These are phyloP conservation scores for Trissolcus basalis DNA, from an alignment of 1,140 invertebrate genomes.

Conservation along the genomic window DNA sequence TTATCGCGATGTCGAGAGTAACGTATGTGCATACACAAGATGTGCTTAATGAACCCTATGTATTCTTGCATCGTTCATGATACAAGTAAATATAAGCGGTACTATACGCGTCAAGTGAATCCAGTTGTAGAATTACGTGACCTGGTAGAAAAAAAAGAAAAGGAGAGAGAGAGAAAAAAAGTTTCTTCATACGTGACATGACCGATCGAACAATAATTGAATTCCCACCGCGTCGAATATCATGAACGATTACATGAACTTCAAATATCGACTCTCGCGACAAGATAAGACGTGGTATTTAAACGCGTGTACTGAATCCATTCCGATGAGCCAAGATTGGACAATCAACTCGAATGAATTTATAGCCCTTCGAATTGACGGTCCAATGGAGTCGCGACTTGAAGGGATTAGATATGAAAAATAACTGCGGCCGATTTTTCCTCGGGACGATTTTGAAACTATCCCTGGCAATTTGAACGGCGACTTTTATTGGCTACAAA, in stretches of 20 bases:
- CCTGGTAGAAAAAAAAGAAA: conserved; percentile 34
- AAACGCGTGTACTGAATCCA: conserved; percentile 44
- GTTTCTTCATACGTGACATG: conserved; percentile 38
- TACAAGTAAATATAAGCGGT: conserved; percentile 53
- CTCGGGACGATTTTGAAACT: background rate
- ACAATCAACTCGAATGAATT: conserved; percentile 39
- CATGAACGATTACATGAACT: conserved; percentile 56
- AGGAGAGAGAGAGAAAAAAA: conserved; percentile 30
- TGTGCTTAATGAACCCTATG: conserved; percentile 43
- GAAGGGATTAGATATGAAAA: conserved; percentile 2
- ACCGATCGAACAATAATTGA: conserved; percentile 48
- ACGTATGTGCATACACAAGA: conserved; percentile 37
- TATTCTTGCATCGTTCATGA: conserved; percentile 48
- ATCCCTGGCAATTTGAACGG: too few relatives aligned
- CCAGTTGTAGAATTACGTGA: conserved; percentile 57
- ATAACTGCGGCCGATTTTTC: too few relatives aligned
- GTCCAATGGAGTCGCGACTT: conserved; percentile 17
- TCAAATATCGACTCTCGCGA: conserved; percentile 55
- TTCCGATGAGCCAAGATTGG: conserved; percentile 17
- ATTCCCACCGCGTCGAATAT: conserved; percentile 52
- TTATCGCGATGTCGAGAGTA: conserved; percentile 11
- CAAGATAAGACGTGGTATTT: conserved; percentile 34
- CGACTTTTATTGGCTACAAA: too few relatives aligned
- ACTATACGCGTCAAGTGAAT: conserved; percentile 53
- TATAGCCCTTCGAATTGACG: conserved; percentile 18